Evolutionary conservation across 1,140 invertebrate genomes (phyloP).

Genomic region (Polypedilum vanderplanki): DNA sequence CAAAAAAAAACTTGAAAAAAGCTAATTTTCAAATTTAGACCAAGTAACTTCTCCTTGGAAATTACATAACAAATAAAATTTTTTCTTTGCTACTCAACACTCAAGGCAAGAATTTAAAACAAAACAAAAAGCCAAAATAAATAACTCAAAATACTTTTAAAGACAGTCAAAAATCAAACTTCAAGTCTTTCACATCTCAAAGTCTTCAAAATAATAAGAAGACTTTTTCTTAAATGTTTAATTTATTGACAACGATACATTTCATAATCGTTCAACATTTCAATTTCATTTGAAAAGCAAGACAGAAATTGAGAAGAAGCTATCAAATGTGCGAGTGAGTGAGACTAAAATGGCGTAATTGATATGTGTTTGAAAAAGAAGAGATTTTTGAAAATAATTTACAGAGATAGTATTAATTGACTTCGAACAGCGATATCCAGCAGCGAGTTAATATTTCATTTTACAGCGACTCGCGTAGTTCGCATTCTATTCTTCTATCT

Average conservation of each 20-base stretch:
- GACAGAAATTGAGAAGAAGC: neutral
- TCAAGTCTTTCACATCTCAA: neutral
- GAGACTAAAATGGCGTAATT: neutral
- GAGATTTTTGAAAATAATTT: neutral
- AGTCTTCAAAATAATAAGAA: neutral
- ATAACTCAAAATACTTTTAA: no score
- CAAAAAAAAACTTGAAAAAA: no score
- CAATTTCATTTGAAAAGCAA: no score
- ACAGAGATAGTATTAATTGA: slow-evolving; percentile 7
- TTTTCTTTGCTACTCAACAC: no score
- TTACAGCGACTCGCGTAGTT: neutral
- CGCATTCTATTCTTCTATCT: neutral
- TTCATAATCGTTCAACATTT: neutral
- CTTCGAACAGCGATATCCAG: slow-evolving; percentile 7
- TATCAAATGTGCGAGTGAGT: neutral
- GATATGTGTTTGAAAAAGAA: neutral
- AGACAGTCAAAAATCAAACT: no score
- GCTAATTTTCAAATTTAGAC: no score
- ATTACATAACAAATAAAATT: no score
- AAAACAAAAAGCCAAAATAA: no score
- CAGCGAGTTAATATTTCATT: slow-evolving; percentile 6
- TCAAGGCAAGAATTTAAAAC: no score
- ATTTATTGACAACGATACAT: slow-evolving; percentile 5
- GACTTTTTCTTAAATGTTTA: neutral
- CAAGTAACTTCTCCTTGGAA: no score